Evolutionary conservation across 2,113 vertebrate species (phyloP), one percentile per base, ranked within the genome.

Genomic region (Cichladusa arquata): DNA sequence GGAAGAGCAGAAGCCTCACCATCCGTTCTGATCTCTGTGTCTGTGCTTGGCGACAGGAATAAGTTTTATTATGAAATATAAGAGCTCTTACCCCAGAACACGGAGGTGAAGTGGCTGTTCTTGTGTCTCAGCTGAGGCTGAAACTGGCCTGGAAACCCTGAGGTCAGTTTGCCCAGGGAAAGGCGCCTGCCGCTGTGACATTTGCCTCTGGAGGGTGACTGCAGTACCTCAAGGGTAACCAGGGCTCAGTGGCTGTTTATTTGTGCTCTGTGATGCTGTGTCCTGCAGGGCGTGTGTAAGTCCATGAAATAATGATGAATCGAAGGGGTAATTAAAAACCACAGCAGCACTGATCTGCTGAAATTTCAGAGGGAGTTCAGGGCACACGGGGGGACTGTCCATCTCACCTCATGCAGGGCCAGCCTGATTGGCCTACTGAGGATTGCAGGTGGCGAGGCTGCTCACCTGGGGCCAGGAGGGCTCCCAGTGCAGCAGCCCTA

Each of bases 221-320:
- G 79, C 44, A 88, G 61, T 56, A 70, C 88, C 96, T 86, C 91
- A 40, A 69, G 95, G 85, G 90, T 71, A 79, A 79, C 81, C 2
- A 9, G 84, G 26, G 57, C 97, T 95, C 54, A 19, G 93, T 76
- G 86, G 94, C 96, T 98, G 97, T 98, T 98, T 98, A 94, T 97
- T 94, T 51, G 34, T 74, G 62, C 82, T 96, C 93, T 90, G 76
- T 88, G 96, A 72, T 89, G 96, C 93, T 20, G 86, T 97, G 96
- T 98, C 98, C 98, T 98, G 98, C 98, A 98, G 98, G 98, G 98
- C 96, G 74, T 98, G 98, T 98, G 98, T 98, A 98, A 98, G 97
- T 93, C 98, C 97, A 98, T 98, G 98, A 99, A 99, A 99, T 99
- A 99, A 99, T 99, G 99, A 99, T 98, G 98, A 98, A 98, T 97